Base-by-base conservation (phyloP, 1,140 invertebrate species). In the Tetranychus urticae region DNA sequence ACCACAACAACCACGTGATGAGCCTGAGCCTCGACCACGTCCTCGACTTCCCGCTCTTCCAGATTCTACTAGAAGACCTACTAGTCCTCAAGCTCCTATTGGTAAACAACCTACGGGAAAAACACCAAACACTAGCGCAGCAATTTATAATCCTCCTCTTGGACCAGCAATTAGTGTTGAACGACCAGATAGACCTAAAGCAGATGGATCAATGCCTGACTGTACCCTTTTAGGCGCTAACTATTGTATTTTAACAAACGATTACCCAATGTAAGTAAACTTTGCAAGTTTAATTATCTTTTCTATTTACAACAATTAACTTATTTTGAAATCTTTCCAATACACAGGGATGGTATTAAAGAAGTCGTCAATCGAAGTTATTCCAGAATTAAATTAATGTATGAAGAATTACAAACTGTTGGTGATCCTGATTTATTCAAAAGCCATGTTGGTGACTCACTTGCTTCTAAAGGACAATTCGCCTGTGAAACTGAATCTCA, bases 401-500 rank as follows among this genome's bases (percentile, higher is more conserved):
- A 68, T 46, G 67, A 68, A 48, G 67, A 68, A 47, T 52, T 68
- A 14, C 67, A 68, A 31, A 68, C 67, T 0, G 67, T 68, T 37
- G 64, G 59, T n/a, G 67, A 67, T 66, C 67, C 66, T 5, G 66
- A 65, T 52, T 58, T 68, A 3, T 66, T 65, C 56, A 60, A 65
- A 58, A 61, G 58, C n/a, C 65, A 68, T 12, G 57, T 64, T 23
- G 63, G 62, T 1, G 59, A 68, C 56, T 64, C 62, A 54, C 59
- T 59, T 10, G 66, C 66, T 4, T 64, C 66, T 36, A 68, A 69
- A 60, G 72, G 73, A 2, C 68, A 72, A 60, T 75, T 75, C 60
- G 72, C 73, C 31, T 75, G 74, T 60, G 72, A 75, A 60, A 72
- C 73, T 10, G 66, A 71, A 33, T 71, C 73, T 3, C 66, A 69